These are phyloP conservation scores for Anthoptus insignis DNA, from an alignment of 2,888 invertebrate species.

Conservation along the genomic window DNA sequence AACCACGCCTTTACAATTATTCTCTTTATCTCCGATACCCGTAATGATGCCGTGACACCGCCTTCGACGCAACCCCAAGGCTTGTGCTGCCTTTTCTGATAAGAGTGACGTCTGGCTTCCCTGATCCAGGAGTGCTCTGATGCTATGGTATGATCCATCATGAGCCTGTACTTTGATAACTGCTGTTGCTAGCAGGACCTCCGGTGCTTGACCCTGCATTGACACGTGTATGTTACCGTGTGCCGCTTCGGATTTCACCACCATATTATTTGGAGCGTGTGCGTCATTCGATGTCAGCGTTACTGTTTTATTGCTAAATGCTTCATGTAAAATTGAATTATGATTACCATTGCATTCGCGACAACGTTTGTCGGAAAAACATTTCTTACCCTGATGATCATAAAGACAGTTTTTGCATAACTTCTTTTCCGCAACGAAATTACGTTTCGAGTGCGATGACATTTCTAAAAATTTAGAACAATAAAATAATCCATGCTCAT, in stretches of 20 bases:
- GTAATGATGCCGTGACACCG: not conserved
- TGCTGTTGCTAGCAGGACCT: not conserved
- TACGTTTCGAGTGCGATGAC: slow-evolving; percentile 6
- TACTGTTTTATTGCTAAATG: not conserved
- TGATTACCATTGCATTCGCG: not conserved
- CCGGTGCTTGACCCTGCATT: not conserved
- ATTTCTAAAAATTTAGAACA: slow-evolving; percentile 20
- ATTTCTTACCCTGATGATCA: slow-evolving; percentile 30
- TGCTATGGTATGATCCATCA: not conserved
- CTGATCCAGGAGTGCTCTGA: not conserved
- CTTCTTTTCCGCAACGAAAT: slow-evolving; percentile 13
- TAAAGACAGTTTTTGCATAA: slow-evolving; percentile 37
- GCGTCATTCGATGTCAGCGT: not conserved
- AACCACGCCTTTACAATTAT: not conserved
- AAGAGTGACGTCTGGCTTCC: not conserved
- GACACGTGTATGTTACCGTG: not conserved
- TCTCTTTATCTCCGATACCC: not conserved
- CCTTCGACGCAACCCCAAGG: not conserved
- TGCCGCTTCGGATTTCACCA: not conserved
- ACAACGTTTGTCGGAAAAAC: not conserved
- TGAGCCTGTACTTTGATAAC: not conserved
- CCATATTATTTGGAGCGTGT: not conserved
- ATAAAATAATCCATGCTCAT: slow-evolving; percentile 38
- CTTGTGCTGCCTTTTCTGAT: not conserved
- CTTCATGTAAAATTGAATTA: slow-evolving; percentile 16